These are phyloP conservation scores for Axea sp. DNA, from an alignment of 2,888 invertebrate species.

Conservation along the genomic window DNA sequence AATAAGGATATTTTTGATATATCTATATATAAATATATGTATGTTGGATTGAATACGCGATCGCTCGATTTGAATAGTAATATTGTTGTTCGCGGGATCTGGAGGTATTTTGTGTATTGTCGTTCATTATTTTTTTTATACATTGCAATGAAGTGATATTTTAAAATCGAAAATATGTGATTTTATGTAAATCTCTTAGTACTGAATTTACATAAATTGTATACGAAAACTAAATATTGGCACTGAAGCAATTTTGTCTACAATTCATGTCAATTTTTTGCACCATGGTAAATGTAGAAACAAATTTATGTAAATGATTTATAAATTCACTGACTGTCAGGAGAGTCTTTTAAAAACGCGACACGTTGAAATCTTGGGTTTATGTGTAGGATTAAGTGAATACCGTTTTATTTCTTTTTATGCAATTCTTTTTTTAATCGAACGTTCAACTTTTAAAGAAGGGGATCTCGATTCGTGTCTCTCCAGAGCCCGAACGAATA, in stretches of 20 bases:
- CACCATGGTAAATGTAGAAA: too few species aligned
- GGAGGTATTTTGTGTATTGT: constrained; percentile 39
- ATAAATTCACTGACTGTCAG: too few species aligned
- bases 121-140: constrained; percentile 6
- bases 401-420: not conserved
- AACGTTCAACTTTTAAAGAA: not conserved
- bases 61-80: constrained; percentile 69
- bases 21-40: constrained; percentile 73
- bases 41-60: constrained; percentile 68
- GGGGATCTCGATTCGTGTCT: constrained; percentile 2
- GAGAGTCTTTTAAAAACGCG: constrained; percentile 3
- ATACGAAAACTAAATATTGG: too few species aligned
- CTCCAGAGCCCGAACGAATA: constrained; percentile 26
- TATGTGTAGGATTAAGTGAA: constrained; percentile 2
- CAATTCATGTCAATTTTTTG: too few species aligned
- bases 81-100: constrained; percentile 63
- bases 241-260: too few species aligned
- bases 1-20: constrained; percentile 80
- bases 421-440: not conserved
- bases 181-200: not conserved
- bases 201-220: too few species aligned
- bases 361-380: not conserved
- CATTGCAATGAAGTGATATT: too few species aligned
- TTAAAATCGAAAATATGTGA: not conserved
- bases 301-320: too few species aligned